Evolutionary conservation across 2,797 vertebrate species (phyloP), one percentile per base, ranked within the genome.

Genomic region (Melanotaenia boesemani): DNA sequence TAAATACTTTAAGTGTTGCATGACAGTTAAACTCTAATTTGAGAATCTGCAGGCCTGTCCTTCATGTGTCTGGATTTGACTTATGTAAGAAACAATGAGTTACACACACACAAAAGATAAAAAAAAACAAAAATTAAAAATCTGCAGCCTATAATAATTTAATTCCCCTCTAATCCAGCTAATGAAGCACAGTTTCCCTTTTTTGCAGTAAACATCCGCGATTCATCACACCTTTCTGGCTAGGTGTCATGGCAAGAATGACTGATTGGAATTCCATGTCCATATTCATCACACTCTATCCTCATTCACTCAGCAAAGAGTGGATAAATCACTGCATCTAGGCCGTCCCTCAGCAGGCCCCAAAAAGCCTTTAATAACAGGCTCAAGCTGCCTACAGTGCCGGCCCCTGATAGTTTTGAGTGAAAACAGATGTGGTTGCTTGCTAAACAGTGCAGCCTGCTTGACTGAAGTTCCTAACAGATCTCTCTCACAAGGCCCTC

Each of bases 401-500:
- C 67, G 82, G 80, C 73, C 90, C 87, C 92, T 93, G 92, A 94
- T 94, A 94, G 94, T 93, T 93, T 92, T 92, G 92, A 95, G 91
- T 94, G 79, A 94, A 95, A 95, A 92, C 95, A 95, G 94, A 95
- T 95, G 94, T 94, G 91, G 86, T 79, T 74, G 72, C 83, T 85
- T 86, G 81, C 84, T 72, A 79, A 86, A 76, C 78, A 69, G 81
- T 26, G 79, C 80, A 67, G 79, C 70, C 79, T 68, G 72, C 76
- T 81, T 32, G 44, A 77, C 48, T 56, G 79, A 84, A 86, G 83
- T 85, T 83, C 78, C 70, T 72, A 84, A 76, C 80, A 81, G 73
- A 77, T 85, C 86, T 76, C 84, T 79, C 88, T 93, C 88, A 83
- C 92, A 88, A 80, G 83, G 61, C 74, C 59, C 70, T 73, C 62